Evolutionary conservation across 2,797 vertebrate genomes (phyloP).

Genomic region (Leucoraja ocellata): DNA sequence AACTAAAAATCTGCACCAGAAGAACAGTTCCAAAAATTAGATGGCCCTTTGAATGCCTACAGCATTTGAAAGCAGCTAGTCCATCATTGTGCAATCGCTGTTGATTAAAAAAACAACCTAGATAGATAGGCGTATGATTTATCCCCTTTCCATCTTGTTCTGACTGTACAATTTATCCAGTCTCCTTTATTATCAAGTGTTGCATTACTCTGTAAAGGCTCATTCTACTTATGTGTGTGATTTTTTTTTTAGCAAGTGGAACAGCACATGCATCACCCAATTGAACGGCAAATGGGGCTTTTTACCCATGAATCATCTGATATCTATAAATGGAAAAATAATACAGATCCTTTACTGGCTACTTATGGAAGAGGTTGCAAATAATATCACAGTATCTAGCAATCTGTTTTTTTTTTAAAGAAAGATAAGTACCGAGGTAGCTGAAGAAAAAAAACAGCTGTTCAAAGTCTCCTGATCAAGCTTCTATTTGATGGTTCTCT

Average conservation of each 20-base stretch:
- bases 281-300: slow-evolving; percentile 55
- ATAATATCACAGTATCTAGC: slow-evolving; percentile 52
- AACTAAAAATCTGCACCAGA: neutral
- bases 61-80: neutral
- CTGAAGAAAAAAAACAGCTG: slow-evolving; percentile 40
- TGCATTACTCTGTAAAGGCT: slow-evolving; percentile 24
- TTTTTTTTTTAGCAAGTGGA: slow-evolving; percentile 43
- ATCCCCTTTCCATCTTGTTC: neutral
- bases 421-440: slow-evolving; percentile 47
- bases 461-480: slow-evolving; percentile 44
- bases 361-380: slow-evolving; percentile 52
- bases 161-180: slow-evolving; percentile 13
- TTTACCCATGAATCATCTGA: slow-evolving; percentile 52
- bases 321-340: slow-evolving; percentile 54
- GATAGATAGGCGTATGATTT: slow-evolving; percentile 7
- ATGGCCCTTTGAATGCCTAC: neutral
- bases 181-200: slow-evolving; percentile 11
- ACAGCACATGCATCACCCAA: slow-evolving; percentile 50
- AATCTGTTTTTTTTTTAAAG: slow-evolving; percentile 32
- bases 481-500: slow-evolving; percentile 54
- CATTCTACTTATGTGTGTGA: neutral
- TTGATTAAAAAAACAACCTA: neutral
- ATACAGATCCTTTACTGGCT: slow-evolving; percentile 51
- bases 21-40: neutral
- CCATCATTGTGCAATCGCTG: neutral